Base-by-base conservation (phyloP, 1,140 invertebrate genomes). In the Pararge aegeria region DNA sequence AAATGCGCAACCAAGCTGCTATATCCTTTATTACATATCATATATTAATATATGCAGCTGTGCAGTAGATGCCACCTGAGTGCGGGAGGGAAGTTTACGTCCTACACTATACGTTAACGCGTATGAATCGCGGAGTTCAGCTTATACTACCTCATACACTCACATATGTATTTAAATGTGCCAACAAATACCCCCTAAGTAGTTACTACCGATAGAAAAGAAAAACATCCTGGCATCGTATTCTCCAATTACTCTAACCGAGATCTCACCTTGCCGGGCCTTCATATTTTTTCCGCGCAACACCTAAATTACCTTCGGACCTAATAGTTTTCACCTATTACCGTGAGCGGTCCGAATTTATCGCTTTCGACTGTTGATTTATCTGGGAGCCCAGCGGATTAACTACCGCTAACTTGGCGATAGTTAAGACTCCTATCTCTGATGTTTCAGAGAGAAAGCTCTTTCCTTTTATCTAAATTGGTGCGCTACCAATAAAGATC, bases 401-500 rank as follows among this genome's bases (percentile, higher is more conserved):
- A 89, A 89, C 75, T 88, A 84, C 82, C 79, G 83, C 87, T 89
- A 89, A 89, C 80, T 89, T 87, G 83, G 83, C 83, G 82, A 89
- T 89, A 89, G 87, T 89, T 89, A 89, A 89, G 85, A 84, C 81
- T 82, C 70, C 84, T 87, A 87, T 87, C 86, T 85, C 74, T 82
- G 80, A 83, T 87, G 79, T 87, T 86, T 78, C 80, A 80, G 79
- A 78, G 78, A 74, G 75, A 82, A 84, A 87, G 83, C 82, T 85
- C 83, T 87, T 85, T 87, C 83, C 87, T 89, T 89, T 89, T 89
- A 89, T 89, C 87, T 89, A 89, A 89, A 89, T 89, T 89, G 87
- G 87, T 89, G 75, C 78, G 76, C 75, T 80, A 85, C 84, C 84
- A 89, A 89, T 89, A 89, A 89, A 89, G 84, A 89, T 89, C 75